phyloP scores from a whole-genome alignment of 2,888 invertebrate species.

The Tetragonula carbonaria region DNA sequence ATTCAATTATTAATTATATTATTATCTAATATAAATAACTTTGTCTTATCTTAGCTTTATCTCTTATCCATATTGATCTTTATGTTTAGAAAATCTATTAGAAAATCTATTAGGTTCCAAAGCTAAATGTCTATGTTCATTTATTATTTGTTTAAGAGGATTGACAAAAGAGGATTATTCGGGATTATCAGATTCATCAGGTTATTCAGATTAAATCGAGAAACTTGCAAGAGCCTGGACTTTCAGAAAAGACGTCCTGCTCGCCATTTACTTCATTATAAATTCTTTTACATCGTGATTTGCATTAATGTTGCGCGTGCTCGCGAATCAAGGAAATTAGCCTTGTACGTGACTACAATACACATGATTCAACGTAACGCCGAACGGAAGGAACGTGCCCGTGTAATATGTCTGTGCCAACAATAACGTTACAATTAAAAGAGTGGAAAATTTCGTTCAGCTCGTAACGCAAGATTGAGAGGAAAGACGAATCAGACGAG shows the following conservation, averaged over 20 bases:
- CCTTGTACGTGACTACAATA: constrained; percentile 47
- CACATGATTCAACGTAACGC: constrained; percentile 20
- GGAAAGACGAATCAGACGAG: constrained; percentile 2
- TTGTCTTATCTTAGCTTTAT: no score
- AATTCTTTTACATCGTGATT: constrained; percentile 46
- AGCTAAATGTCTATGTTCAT: not conserved
- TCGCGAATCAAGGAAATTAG: constrained; percentile 58
- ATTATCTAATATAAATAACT: no score
- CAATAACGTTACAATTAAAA: constrained; percentile 48
- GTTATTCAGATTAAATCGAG: not conserved
- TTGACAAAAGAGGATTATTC: not conserved
- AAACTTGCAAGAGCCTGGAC: not conserved
- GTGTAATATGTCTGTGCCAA: constrained; percentile 11
- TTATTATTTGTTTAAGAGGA: not conserved
- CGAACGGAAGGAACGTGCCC: not conserved
- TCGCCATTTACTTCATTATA: constrained; percentile 10
- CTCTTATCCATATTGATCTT: no score
- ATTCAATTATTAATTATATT: no score
- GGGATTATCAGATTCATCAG: no score
- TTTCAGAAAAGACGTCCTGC: not conserved
- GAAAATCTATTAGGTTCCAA: not conserved
- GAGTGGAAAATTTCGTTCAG: constrained; percentile 44
- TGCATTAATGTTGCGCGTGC: constrained; percentile 48
- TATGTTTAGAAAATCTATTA: not conserved
- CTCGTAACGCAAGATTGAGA: constrained; percentile 17